Evolutionary conservation across 2,113 vertebrate genomes (phyloP), one percentile per base, ranked within the genome.

Genomic region (Tetrao urogallus): DNA sequence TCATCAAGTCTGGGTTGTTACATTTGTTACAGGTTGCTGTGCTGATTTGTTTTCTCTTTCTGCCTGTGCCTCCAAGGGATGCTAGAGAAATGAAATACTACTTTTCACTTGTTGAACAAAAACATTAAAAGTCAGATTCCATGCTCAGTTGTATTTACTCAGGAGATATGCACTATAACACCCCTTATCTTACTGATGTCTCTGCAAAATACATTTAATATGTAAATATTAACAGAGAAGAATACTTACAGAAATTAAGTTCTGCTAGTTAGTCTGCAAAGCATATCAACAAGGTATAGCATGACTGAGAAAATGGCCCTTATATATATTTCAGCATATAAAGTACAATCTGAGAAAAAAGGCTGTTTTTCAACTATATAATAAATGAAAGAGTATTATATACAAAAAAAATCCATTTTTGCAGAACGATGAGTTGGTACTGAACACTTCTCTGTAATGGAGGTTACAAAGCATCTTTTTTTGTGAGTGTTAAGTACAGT

Each of bases 261-360:
- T 74, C 63, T 80, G 10, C 8, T 57, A 50, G 13, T 22, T 72
- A 73, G 40, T 75, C 30, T 48, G 64, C 54, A 88, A 75, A 88
- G 18, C 9, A 6, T 2, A 1, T 27, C 78, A 72, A 72, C n/a
- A 40, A 61, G 34, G 4, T 34, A 24, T 8, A 18, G 7, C 1
- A 0, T 14, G 13, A 28, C 16, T 58, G 27, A 72, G 47, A 73
- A 85, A 85, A 74, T 3, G 6, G 10, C 13, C 11, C 71, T 47
- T 34, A 8, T 19, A 28, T 28, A 6, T 36, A 43, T 69, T 58
- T 77, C 22, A 50, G 22, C 9, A 27, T 28, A 14, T 13, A 52
- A 61, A 28, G 83, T 1, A n/a, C 0, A 6, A n/a, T 21, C 54
- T 45, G 16, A 57, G 45, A 28, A 25, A 19, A 64, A 16, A 0